Base-by-base conservation (phyloP, 2,888 invertebrate species). In the Oligia fasciuncula region DNA sequence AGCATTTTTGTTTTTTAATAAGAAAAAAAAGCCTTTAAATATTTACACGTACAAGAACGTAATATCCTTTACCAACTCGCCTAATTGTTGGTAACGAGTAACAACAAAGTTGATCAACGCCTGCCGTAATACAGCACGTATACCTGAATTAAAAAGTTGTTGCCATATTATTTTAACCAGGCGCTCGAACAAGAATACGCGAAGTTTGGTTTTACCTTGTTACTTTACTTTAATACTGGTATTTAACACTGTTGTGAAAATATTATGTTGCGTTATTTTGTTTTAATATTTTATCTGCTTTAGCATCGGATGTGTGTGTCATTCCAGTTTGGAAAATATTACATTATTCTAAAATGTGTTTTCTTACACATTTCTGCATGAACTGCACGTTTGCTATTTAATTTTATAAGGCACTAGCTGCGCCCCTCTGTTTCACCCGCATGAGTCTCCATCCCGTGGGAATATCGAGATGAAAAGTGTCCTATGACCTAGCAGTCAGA, bases 81-180 rank as follows among this genome's bases (percentile, higher is more conserved):
- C 68, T 73, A 80, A 83, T 74, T 80, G 73, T 77, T 76, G 78
- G 51, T 75, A 75, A 81, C 73, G 86, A 90, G 80, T 85, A 83
- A 71, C 76, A 84, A 78, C 82, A 73, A 91, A 91, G 85, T 89
- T 89, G 82, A 79, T 81, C 71, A 78, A 86, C 87, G 88, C 91
- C 91, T 90, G 81, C 73, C 79, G 72, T 82, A 84, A 81, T 81
- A 78, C 57, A 67, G 46, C 76, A 49, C 57, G 75, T 75, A 74
- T 74, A 79, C 68, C 75, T 84, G 73, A 84, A 88, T 89, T 88
- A 83, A 76, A 88, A 88, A 90, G 88, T 90, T 85, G 79, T 86
- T 91, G 92, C 89, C 79, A 76, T 87, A 86, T 65, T 81, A 89
- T 79, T 91, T 87, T 84, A 72, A 85, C 74, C 86, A 91, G 92